Conservation (phyloP, 1,140 invertebrate species). For the Cecropterus lyciades region DNA sequence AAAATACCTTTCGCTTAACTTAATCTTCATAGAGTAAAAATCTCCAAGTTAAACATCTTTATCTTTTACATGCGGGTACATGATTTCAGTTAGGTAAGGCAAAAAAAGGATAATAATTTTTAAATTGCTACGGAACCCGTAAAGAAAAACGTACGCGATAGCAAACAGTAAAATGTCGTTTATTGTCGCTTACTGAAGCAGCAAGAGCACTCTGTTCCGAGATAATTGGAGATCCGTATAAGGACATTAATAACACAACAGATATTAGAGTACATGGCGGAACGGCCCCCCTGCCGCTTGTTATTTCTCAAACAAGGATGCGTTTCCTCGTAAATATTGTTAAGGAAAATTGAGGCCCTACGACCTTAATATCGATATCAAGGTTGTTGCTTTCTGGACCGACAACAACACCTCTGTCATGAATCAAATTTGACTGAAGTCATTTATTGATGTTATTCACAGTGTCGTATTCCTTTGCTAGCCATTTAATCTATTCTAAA, state of each 20-base stretch:
- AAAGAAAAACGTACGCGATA: neutral
- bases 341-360: slow-evolving; percentile 52
- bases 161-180: slow-evolving; percentile 33
- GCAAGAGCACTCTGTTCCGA: slow-evolving; percentile 44
- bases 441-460: slow-evolving; percentile 3
- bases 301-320: slow-evolving; percentile 64
- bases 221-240: slow-evolving; percentile 72
- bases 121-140: neutral
- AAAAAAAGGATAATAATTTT: no score
- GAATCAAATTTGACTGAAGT: slow-evolving; percentile 45
- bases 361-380: slow-evolving; percentile 42
- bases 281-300: slow-evolving; percentile 52
- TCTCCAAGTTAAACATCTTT: no score
- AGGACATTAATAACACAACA: slow-evolving; percentile 76
- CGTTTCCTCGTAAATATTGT: slow-evolving; percentile 57
- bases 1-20: no score
- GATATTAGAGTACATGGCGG: slow-evolving; percentile 57
- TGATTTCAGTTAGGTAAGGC: no score
- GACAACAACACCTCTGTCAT: slow-evolving; percentile 38
- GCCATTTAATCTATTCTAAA: no score
- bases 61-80: no score
- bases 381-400: slow-evolving; percentile 40
- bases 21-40: no score
- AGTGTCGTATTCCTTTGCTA: neutral
- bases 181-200: slow-evolving; percentile 55